phyloP scores from a whole-genome alignment of 2,797 vertebrate species.

The Champsocephalus esox region DNA sequence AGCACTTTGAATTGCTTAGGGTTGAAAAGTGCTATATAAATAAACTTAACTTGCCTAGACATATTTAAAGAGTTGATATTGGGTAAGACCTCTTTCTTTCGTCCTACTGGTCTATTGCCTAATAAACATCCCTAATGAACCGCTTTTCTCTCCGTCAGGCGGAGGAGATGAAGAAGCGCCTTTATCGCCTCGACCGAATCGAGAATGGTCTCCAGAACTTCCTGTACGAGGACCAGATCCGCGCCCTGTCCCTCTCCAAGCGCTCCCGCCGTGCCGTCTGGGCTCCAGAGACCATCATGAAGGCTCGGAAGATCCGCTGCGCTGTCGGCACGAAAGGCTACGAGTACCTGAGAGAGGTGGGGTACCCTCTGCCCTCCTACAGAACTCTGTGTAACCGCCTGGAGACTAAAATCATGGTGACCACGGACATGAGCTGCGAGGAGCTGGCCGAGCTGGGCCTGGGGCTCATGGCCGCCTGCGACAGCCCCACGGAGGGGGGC shows the following conservation, averaged over 20 bases:
- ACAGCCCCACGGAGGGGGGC: constrained; percentile 77
- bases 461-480: constrained; percentile 82
- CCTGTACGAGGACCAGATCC: constrained; percentile 87
- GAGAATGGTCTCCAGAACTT: constrained; percentile 88
- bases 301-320: constrained; percentile 84
- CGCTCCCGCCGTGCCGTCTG: constrained; percentile 87
- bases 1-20: too few relatives aligned
- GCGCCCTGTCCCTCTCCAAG: constrained; percentile 85
- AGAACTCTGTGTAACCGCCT: constrained; percentile 87
- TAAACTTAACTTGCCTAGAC: too few relatives aligned
- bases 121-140: not conserved
- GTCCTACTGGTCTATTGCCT: too few relatives aligned
- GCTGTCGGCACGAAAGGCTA: constrained; percentile 87
- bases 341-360: constrained; percentile 85
- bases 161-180: constrained; percentile 87
- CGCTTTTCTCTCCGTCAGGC: constrained; percentile 62
- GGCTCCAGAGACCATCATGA: constrained; percentile 86
- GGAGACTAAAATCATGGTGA: constrained; percentile 87
- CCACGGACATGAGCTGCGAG: constrained; percentile 84
- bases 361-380: constrained; percentile 87
- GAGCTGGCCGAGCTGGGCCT: constrained; percentile 85
- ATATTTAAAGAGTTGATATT: not conserved
- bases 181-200: constrained; percentile 84
- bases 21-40: too few relatives aligned
- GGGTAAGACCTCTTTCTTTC: too few relatives aligned